Conservation (phyloP, 2,113 vertebrate species). For the Gymnorhina tibicen region DNA sequence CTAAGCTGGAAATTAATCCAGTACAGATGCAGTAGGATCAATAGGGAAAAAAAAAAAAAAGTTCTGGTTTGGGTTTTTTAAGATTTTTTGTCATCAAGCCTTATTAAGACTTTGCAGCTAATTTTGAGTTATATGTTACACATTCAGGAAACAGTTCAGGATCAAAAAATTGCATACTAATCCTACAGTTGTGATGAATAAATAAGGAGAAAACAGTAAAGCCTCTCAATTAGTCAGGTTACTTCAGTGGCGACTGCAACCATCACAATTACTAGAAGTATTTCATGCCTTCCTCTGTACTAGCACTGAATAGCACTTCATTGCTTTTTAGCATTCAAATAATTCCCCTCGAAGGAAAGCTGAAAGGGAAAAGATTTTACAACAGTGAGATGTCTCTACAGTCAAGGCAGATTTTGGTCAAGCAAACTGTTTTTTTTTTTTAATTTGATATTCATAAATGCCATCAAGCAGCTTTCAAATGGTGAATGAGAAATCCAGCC, state of each 20-base stretch:
- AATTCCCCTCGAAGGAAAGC: not conserved
- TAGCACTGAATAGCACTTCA: not conserved
- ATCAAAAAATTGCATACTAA: not conserved
- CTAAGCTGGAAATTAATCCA: not conserved
- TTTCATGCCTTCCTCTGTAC: not conserved
- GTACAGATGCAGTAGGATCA: not conserved
- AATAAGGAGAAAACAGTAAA: not conserved
- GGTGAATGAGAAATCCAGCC: not conserved
- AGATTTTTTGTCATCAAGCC: not conserved
- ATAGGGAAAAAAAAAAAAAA: not conserved
- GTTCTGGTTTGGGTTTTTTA: not conserved
- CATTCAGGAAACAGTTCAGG: not conserved
- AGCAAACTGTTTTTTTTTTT: not conserved
- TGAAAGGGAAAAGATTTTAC: not conserved
- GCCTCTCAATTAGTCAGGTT: not conserved
- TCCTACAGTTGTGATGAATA: not conserved
- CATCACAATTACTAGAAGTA: not conserved
- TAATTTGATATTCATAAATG: not conserved
- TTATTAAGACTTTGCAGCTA: not conserved
- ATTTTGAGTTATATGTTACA: not conserved
- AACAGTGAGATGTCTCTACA: not conserved
- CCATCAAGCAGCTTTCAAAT: not conserved
- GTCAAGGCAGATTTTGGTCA: not conserved
- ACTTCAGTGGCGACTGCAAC: not conserved
- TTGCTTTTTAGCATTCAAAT: not conserved